These are phyloP conservation scores for Dryobotodes eremita DNA, from an alignment of 2,888 invertebrate genomes.

Conservation along the genomic window DNA sequence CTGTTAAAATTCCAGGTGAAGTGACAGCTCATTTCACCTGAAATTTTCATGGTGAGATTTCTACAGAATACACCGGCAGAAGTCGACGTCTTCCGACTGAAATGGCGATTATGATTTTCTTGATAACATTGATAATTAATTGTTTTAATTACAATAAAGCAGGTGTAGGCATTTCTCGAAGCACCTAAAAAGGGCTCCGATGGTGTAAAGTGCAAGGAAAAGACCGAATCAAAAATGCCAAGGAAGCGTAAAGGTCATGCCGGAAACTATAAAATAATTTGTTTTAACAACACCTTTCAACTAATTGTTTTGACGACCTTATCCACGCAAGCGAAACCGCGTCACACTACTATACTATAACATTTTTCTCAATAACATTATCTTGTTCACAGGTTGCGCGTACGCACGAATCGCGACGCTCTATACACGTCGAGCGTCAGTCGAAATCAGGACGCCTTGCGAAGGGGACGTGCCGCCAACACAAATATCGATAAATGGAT, in stretches of 20 bases:
- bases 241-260: slow-evolving; percentile 17
- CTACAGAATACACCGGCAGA: neutral
- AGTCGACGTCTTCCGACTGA: too few relatives aligned
- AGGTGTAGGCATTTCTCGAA: neutral
- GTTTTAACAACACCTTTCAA: slow-evolving; percentile 23
- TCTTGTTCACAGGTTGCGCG: slow-evolving; percentile 71
- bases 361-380: slow-evolving; percentile 60
- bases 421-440: slow-evolving; percentile 68
- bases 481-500: slow-evolving; percentile 66
- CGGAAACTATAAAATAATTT: slow-evolving; percentile 10
- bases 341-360: slow-evolving; percentile 19
- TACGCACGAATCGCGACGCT: slow-evolving; percentile 68
- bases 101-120: neutral
- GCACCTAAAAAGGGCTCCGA: neutral
- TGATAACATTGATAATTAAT: neutral
- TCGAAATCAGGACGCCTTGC: slow-evolving; percentile 67
- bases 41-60: neutral
- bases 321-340: slow-evolving; percentile 36
- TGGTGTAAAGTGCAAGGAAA: slow-evolving; percentile 37
- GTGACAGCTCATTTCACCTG: neutral
- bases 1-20: neutral
- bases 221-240: neutral
- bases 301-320: slow-evolving; percentile 42
- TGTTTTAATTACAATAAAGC: neutral
- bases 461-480: slow-evolving; percentile 58